Evolutionary conservation across 2,797 vertebrate genomes (phyloP).

Genomic region (Acipenser ruthenus): DNA sequence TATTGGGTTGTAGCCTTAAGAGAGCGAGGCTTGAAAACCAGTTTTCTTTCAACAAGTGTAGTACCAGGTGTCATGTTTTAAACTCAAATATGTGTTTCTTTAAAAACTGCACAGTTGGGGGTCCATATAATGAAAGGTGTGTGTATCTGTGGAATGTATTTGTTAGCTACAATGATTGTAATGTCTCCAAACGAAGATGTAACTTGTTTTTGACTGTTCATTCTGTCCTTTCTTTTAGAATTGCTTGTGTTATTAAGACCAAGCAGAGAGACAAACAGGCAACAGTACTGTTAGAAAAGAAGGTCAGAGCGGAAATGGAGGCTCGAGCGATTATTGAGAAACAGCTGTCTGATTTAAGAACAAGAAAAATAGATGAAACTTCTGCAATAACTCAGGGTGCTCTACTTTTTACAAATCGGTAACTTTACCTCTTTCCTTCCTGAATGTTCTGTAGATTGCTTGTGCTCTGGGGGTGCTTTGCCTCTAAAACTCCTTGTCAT

Average conservation of each 20-base stretch:
- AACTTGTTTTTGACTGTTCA: neutral
- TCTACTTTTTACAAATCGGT: conserved; percentile 50
- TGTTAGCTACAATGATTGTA: neutral
- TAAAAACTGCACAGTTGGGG: no score
- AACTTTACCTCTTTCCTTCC: conserved; percentile 1
- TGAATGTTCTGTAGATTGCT: no score
- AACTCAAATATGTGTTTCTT: no score
- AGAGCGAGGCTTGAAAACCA: no score
- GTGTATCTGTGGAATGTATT: neutral
- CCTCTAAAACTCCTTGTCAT: no score
- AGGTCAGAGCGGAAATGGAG: conserved; percentile 59
- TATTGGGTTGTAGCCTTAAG: no score
- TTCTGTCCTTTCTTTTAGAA: conserved; percentile 37
- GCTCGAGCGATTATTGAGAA: conserved; percentile 55
- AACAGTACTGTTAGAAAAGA: conserved; percentile 62
- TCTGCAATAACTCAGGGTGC: conserved; percentile 44
- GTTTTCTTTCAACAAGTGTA: no score
- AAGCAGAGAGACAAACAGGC: conserved; percentile 73
- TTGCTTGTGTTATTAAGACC: conserved; percentile 63
- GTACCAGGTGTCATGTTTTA: no score
- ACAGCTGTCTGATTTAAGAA: conserved; percentile 56
- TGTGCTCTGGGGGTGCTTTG: no score
- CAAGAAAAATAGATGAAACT: conserved; percentile 62
- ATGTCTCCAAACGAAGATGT: conserved; percentile 18
- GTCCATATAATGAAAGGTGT: no score